phyloP scores from a whole-genome alignment of 2,888 invertebrate genomes.

The Cheilosia urbana region DNA sequence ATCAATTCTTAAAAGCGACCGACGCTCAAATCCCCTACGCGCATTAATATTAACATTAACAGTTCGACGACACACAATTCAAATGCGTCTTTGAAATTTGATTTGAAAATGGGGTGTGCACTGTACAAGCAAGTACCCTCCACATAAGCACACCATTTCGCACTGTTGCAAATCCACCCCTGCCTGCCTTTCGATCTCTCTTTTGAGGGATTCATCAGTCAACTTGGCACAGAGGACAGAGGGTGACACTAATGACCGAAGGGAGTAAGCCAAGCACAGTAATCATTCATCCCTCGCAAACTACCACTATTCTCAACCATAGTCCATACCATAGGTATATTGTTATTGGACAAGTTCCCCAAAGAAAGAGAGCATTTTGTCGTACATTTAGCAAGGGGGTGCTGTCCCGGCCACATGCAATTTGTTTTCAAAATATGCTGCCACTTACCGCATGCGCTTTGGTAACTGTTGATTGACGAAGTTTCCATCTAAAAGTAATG shows the following conservation, averaged over 20 bases:
- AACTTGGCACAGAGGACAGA: slow-evolving; percentile 15
- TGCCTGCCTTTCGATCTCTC: not conserved
- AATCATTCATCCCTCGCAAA: slow-evolving; percentile 52
- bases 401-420: slow-evolving; percentile 37
- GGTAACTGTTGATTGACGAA: slow-evolving; percentile 54
- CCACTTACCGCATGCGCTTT: slow-evolving; percentile 71
- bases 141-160: not conserved
- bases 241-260: slow-evolving; percentile 31
- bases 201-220: slow-evolving; percentile 30
- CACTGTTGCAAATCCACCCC: slow-evolving; percentile 38
- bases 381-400: slow-evolving; percentile 19
- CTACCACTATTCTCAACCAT: slow-evolving; percentile 42
- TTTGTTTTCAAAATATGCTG: slow-evolving; percentile 68
- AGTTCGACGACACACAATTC: not conserved
- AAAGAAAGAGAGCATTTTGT: not conserved
- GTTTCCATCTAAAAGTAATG: slow-evolving; percentile 44
- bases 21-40: not conserved
- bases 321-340: slow-evolving; percentile 20
- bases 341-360: slow-evolving; percentile 8
- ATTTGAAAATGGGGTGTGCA: slow-evolving; percentile 1
- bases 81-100: not conserved
- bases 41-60: slow-evolving; percentile 2
- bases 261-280: slow-evolving; percentile 30
- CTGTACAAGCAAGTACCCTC: not conserved
- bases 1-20: not conserved